Conservation (phyloP, 2,113 vertebrate genomes). For the Carollia perspicillata region DNA sequence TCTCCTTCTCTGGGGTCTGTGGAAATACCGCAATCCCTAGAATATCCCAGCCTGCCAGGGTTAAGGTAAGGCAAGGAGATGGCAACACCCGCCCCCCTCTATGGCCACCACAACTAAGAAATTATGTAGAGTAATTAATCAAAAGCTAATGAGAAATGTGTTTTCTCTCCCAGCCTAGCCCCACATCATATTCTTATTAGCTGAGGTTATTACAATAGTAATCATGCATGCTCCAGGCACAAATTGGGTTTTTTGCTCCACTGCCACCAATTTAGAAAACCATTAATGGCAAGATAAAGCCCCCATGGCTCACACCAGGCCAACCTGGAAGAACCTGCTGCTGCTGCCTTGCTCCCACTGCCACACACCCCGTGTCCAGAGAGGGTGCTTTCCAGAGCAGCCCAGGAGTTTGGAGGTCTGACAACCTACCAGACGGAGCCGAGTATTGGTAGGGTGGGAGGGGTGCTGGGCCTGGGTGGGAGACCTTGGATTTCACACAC, state of each 20-base stretch:
- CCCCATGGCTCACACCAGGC: constrained; percentile 63
- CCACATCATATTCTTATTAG: constrained; percentile 88
- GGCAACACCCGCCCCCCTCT: constrained; percentile 61
- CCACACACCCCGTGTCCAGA: background rate
- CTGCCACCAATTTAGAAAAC: constrained; percentile 87
- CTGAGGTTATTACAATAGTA: constrained; percentile 88
- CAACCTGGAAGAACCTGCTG: background rate
- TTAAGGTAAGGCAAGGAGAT: constrained; percentile 76
- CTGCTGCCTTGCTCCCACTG: background rate
- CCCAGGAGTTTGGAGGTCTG: background rate
- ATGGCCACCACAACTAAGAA: constrained; percentile 80
- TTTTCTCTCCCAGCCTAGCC: constrained; percentile 84
- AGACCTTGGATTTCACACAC: background rate
- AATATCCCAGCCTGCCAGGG: background rate
- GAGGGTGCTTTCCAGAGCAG: background rate
- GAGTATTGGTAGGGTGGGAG: background rate
- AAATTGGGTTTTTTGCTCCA: constrained; percentile 87
- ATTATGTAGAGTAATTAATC: constrained; percentile 87
- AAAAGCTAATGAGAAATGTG: constrained; percentile 89
- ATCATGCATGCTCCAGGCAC: constrained; percentile 84
- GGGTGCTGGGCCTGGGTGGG: background rate
- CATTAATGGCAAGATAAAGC: constrained; percentile 83
- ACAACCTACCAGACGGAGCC: accelerated
- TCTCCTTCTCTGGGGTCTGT: background rate
- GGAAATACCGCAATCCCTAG: background rate